Evolutionary conservation across 92 coral and sea anemone genomes (phyloP), one percentile per base, ranked within the genome.

Genomic region (Hydrozoanthus gracilis): DNA sequence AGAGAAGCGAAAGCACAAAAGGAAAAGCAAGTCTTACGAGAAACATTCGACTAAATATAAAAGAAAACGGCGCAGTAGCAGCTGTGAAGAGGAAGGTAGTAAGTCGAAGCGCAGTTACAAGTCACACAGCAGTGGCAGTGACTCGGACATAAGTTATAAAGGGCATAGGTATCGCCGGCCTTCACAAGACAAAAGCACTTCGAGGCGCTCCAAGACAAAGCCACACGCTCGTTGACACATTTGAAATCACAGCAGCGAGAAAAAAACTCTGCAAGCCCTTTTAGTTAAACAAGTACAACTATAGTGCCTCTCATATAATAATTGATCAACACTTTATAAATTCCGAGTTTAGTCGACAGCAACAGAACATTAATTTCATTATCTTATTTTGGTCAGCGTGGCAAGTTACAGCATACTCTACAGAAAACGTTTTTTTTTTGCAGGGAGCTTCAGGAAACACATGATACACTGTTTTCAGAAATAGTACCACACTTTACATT

Each of bases 1-100:
- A 75, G 88, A 82, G 75, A 84, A 88, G 58, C 73, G 83, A 44
- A 88, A 47, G 50, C 78, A 71, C 54, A 89, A 65, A 78, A 77
- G 44, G 54, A 92, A 87, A 88, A 78, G 54, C 44, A 89, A 83
- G 80, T 69, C 84, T 8, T 79, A 79, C 16, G 12, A 44, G 1
- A 44, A 77, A 69, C 62, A 47, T 12, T 8, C 14, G 20, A 45
- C n/a, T 27, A 27, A 27, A 27, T 27, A 27, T 45, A 78, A 76
- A 65, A 70, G 55, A 76, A 65, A 83, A 51, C 82, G 87, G 56
- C 82, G 80, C 69, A 60, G 88, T 69, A 78, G 86, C 56, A 60
- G 58, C 9, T 91, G 88, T 7, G 89, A 86, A 4, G 83, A 83
- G 15, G 71, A 74, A 84, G 9, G 8, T 77, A 80, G 46, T n/a